A percentile compares a stretch with the other conserved stretches of the same genome.
Evolutionary conservation across 2,888 invertebrate species (phyloP).

Genomic region (Fabriciana adippe): DNA sequence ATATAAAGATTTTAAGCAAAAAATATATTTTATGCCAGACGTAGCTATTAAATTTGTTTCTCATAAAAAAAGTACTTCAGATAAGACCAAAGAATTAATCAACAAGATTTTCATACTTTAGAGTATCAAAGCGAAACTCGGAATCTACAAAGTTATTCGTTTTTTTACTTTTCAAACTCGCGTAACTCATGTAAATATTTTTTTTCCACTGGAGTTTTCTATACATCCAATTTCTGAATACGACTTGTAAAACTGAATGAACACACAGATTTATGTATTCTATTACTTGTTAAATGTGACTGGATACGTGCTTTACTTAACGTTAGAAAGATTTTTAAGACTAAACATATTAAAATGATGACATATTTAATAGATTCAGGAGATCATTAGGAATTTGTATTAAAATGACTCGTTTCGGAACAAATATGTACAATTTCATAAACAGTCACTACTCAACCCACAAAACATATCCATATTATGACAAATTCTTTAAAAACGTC

Average conservation of each 20-base stretch:
- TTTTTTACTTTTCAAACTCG: constrained; percentile 50
- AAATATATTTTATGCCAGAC: too few species aligned
- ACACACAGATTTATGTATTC: constrained; percentile 34
- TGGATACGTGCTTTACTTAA: constrained; percentile 20
- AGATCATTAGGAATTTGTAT: too few species aligned
- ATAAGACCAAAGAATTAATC: constrained; percentile 68
- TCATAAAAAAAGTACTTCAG: constrained; percentile 33
- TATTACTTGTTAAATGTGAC: constrained; percentile 39
- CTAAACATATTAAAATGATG: too few species aligned
- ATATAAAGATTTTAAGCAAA: too few species aligned
- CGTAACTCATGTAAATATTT: constrained; percentile 53
- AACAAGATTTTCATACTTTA: constrained; percentile 68
- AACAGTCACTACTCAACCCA: neutral
- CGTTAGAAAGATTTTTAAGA: neutral
- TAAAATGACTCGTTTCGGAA: too few species aligned
- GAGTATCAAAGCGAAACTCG: constrained; percentile 66
- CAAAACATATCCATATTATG: neutral
- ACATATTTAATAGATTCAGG: too few species aligned
- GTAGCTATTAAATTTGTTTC: neutral
- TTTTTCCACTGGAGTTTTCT: constrained; percentile 46
- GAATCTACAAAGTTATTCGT: constrained; percentile 61
- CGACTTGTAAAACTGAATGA: constrained; percentile 43
- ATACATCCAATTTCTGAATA: constrained; percentile 51
- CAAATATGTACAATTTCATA: neutral
- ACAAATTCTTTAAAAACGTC: constrained; percentile 13